Evolutionary conservation across 1,140 invertebrate species (phyloP).

Genomic region (Papilio polyxenes): DNA sequence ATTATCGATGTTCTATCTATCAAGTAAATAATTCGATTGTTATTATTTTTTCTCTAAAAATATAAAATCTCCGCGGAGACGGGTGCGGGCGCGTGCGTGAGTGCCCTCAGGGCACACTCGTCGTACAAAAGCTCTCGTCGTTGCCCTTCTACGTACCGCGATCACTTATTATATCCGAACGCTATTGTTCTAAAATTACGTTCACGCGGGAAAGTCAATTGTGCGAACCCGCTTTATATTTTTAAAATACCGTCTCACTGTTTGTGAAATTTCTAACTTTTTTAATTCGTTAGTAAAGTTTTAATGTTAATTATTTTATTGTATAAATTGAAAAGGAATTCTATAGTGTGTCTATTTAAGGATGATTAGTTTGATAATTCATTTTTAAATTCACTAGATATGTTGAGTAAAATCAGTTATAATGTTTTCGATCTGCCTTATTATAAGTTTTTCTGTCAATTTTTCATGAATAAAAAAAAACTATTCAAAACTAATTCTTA

Average conservation of each 20-base stretch:
- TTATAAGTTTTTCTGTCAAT: background rate
- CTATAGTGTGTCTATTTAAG: background rate
- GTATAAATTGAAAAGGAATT: background rate
- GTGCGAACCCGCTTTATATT: conserved; percentile 48
- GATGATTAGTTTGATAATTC: too few species aligned
- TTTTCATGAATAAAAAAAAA: too few species aligned
- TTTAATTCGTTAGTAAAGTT: conserved; percentile 15
- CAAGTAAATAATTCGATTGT: background rate
- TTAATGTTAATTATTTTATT: background rate
- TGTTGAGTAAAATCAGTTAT: too few species aligned
- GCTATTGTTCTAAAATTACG: conserved; percentile 67
- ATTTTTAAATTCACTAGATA: too few species aligned
- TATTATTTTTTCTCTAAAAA: conserved; percentile 32
- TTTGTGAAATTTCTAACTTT: conserved; percentile 16
- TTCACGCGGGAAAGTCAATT: conserved; percentile 56
- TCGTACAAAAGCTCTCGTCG: conserved; percentile 66
- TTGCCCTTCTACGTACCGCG: conserved; percentile 61
- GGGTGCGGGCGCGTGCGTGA: conserved; percentile 61
- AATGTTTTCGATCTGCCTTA: too few species aligned
- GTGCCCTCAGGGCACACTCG: conserved; percentile 56
- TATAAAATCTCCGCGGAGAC: conserved; percentile 48
- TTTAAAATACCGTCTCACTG: conserved; percentile 36
- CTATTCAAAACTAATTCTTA: background rate
- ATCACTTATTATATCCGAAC: conserved; percentile 69
- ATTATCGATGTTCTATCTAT: background rate